Evolutionary conservation across 1,140 invertebrate genomes (phyloP).

Genomic region (Copidosoma floridanum): DNA sequence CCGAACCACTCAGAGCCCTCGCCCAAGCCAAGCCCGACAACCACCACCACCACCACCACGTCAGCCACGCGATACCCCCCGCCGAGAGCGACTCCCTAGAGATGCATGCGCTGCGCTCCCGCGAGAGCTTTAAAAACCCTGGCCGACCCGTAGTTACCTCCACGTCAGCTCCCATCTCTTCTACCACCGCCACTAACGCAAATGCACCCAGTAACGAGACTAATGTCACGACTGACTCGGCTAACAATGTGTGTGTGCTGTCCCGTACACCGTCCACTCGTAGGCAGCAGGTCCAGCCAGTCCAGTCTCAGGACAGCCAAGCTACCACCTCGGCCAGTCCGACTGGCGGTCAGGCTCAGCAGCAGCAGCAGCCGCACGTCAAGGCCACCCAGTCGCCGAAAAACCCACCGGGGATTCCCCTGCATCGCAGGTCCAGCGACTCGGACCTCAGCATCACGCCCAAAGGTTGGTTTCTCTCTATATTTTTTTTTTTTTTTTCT

Average conservation of each 20-base stretch:
- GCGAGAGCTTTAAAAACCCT: not conserved
- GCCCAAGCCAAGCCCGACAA: not conserved
- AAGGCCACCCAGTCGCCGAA: conserved; percentile 54
- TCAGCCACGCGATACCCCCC: no score
- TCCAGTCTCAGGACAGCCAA: no score
- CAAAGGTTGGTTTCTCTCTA: conserved; percentile 69
- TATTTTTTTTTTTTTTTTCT: not conserved
- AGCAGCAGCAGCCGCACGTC: conserved; percentile 7
- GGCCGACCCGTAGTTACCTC: no score
- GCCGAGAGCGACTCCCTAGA: not conserved
- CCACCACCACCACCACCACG: not conserved
- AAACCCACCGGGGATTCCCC: conserved; percentile 57
- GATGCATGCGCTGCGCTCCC: not conserved
- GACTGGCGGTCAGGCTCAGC: conserved; percentile 15
- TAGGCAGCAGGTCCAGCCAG: conserved; percentile 43
- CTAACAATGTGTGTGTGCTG: conserved; percentile 54
- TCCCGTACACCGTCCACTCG: conserved; percentile 46
- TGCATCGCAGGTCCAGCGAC: conserved; percentile 83
- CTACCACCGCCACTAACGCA: not conserved
- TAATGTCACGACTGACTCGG: conserved; percentile 52
- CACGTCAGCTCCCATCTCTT: not conserved
- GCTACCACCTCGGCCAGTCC: no score
- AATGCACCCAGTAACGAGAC: conserved; percentile 28
- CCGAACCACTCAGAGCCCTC: not conserved
- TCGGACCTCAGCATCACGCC: conserved; percentile 90